These are phyloP conservation scores for Talpa occidentalis DNA, from an alignment of 2,113 vertebrate species.

Conservation along the genomic window DNA sequence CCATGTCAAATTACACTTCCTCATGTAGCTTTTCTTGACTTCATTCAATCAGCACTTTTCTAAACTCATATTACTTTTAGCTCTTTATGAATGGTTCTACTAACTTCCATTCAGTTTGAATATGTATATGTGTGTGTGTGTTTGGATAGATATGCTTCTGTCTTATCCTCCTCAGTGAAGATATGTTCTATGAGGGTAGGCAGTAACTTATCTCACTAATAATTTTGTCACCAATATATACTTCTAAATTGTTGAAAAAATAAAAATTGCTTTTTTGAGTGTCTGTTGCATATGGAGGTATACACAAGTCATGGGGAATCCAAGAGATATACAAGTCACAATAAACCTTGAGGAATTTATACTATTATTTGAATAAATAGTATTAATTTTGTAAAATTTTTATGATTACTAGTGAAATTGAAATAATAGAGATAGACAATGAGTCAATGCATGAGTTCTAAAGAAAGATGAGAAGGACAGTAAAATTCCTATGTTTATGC, in stretches of 20 bases:
- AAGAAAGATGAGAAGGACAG: background rate
- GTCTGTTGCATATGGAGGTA: background rate
- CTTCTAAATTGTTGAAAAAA: constrained; percentile 30
- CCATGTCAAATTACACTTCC: background rate
- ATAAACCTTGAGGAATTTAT: background rate
- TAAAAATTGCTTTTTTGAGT: background rate
- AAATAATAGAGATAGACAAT: background rate
- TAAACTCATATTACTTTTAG: background rate
- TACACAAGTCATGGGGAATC: background rate
- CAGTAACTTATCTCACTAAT: constrained; percentile 31
- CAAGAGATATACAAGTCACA: background rate
- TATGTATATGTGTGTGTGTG: accelerated
- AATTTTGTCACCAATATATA: background rate
- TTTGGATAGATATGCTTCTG: background rate
- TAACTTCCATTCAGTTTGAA: background rate
- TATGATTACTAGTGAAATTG: background rate
- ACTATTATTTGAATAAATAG: background rate
- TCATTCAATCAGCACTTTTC: background rate
- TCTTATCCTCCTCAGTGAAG: background rate
- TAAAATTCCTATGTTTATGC: background rate
- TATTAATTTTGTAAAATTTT: background rate
- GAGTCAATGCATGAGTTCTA: background rate
- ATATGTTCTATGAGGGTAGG: background rate
- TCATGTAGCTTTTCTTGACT: background rate
- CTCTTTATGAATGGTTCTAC: background rate